Base-by-base conservation (phyloP, 2,888 invertebrate species). In the Odontomyia ornata region DNA sequence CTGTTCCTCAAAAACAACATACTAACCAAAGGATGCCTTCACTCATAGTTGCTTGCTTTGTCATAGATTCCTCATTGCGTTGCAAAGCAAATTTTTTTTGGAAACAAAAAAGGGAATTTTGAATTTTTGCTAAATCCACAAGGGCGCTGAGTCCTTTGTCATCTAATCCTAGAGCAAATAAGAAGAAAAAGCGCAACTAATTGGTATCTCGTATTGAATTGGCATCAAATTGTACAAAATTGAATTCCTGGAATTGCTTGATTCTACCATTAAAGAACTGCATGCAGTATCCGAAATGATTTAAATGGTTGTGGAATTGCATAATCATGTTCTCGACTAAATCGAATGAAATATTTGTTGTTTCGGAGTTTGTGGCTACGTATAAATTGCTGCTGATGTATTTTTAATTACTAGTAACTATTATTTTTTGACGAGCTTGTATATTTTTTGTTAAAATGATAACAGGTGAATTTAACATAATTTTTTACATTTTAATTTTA, bases 321-420 rank as follows among this genome's bases (percentile, higher is more conserved):
- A 36, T 52, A 52, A 52, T 52, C 18, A 18, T 18, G 5, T 18
- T 52, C 18, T 18, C 7, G 52, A 52, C 52, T 52, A 52, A 52
- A 52, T 52, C 52, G n/a, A 13, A 52, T 56, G 62, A n/a, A 64
- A 64, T 46, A 36, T 4, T 71, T 83, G 67, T 72, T 79, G 77
- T 78, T 79, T 78, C 79, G 79, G 81, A 81, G 81, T 80, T 81
- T 81, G 81, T 81, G 81, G 81, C 80, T 76, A 78, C 77, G 77
- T 79, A 77, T 77, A 75, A 76, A 62, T 77, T 30, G 77, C 77
- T 79, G 76, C 79, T 77, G 76, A n/a, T 43, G 67, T 72, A n/a
- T 62, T 75, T 71, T 62, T 52, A 71, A 62, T 67, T 78, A 75
- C 52, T 18, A 52, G 18, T 52, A 5, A 36, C 3, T 36, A 36